Evolutionary conservation across 2,113 vertebrate species (phyloP).

Genomic region (Gymnocephalus cernua): DNA sequence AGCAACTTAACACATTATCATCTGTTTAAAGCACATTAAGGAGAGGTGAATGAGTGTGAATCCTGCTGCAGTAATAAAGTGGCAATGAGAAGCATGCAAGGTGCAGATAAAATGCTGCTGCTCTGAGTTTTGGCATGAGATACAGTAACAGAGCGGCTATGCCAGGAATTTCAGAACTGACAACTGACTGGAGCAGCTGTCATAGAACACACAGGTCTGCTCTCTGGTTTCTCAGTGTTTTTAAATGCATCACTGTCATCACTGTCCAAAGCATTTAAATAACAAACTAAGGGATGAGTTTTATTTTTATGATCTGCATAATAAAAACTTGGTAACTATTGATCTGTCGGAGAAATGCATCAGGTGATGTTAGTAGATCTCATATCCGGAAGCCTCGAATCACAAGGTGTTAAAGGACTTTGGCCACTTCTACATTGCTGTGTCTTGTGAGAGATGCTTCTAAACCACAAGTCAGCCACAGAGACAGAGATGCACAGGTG

Average conservation of each 20-base stretch:
- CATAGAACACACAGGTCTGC: conserved; percentile 24
- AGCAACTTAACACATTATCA: conserved; percentile 18
- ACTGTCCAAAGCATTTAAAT: neutral
- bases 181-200: conserved; percentile 67
- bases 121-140: conserved; percentile 35
- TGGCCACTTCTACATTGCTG: conserved; percentile 63
- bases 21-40: conserved; percentile 19
- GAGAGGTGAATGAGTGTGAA: conserved; percentile 9
- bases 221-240: conserved; percentile 21
- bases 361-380: conserved; percentile 25
- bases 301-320: neutral
- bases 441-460: conserved; percentile 73
- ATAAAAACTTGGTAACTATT: conserved; percentile 15
- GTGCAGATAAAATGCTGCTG: conserved; percentile 43
- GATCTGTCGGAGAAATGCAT: conserved; percentile 4
- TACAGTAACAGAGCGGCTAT: conserved; percentile 41
- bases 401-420: conserved; percentile 81
- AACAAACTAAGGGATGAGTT: neutral
- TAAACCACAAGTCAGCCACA: conserved; percentile 34
- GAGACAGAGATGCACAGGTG: conserved; percentile 54
- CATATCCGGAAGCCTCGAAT: conserved; percentile 49
- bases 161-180: conserved; percentile 47
- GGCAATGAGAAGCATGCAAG: conserved; percentile 26
- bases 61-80: conserved; percentile 8
- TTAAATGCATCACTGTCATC: conserved; percentile 31